phyloP scores from a whole-genome alignment of 1,140 invertebrate species.

The Atta colombica region DNA sequence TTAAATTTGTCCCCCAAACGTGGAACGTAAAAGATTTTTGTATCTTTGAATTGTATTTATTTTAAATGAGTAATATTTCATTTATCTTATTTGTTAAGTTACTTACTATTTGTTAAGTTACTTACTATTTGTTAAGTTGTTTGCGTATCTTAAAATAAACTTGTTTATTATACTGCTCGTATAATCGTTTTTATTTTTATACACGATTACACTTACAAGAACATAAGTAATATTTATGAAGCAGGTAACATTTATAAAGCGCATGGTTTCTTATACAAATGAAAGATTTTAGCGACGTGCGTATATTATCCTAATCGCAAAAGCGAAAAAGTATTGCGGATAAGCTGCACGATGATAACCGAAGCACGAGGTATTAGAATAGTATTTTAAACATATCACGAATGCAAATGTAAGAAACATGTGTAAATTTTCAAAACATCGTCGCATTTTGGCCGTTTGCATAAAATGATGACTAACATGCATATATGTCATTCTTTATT shows the following conservation, averaged over 20 bases:
- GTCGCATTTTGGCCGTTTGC: constrained; percentile 2
- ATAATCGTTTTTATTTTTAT: background rate
- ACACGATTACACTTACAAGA: background rate
- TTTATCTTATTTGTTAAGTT: background rate
- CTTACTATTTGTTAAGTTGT: background rate
- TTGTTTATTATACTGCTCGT: background rate
- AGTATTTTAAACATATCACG: constrained; percentile 36
- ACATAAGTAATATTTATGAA: background rate
- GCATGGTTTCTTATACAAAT: constrained; percentile 24
- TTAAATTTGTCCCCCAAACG: background rate
- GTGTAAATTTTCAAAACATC: constrained; percentile 44
- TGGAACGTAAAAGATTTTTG: background rate
- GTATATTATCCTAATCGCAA: constrained; percentile 2
- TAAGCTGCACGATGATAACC: constrained; percentile 27
- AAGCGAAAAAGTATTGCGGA: background rate
- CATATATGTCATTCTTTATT: background rate
- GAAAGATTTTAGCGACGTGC: constrained; percentile 31
- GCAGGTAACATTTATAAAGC: constrained; percentile 1
- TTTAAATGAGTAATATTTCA: background rate
- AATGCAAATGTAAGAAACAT: constrained; percentile 4
- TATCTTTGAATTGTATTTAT: background rate
- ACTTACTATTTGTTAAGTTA: background rate
- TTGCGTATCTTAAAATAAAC: background rate
- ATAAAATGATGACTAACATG: background rate
- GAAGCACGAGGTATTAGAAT: constrained; percentile 22